Percentiles rank a stretch among this genome's conserved stretches.
phyloP scores from a whole-genome alignment of 2,797 vertebrate species.

The Glyptemys insculpta region DNA sequence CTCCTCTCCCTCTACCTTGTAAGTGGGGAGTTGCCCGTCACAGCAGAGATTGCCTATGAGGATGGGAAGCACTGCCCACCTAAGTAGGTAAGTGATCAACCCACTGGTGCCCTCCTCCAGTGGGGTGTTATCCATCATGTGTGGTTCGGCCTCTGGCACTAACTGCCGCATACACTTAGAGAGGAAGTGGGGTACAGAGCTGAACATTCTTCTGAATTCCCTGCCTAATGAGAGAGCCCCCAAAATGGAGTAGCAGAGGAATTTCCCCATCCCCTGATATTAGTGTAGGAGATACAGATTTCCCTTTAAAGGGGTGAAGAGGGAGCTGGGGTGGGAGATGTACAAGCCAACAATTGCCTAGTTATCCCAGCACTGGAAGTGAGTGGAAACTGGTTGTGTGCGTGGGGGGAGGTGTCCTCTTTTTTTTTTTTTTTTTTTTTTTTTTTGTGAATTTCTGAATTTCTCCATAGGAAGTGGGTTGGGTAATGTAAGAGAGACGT shows the following conservation, averaged over 20 bases:
- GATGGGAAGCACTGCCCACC: too few species aligned
- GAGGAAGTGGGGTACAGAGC: background rate
- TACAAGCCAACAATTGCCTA: background rate
- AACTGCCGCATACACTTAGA: background rate
- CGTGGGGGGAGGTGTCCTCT: background rate
- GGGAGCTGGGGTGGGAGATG: background rate
- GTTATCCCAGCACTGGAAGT: background rate
- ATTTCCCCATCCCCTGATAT: background rate
- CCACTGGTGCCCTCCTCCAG: too few species aligned
- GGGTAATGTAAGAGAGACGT: background rate
- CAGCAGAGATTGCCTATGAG: too few species aligned
- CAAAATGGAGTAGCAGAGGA: background rate
- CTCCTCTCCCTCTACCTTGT: too few species aligned
- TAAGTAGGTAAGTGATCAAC: too few species aligned
- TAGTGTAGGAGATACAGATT: background rate
- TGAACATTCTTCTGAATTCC: background rate
- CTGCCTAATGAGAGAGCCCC: background rate
- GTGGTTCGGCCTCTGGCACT: too few species aligned
- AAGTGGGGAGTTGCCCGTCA: too few species aligned
- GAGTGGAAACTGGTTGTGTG: background rate
- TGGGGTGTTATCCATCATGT: too few species aligned
- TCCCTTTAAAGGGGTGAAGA: background rate
- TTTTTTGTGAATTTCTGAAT: background rate
- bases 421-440: too few species aligned
- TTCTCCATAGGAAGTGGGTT: background rate